These are phyloP conservation scores for Polietes domitor DNA, from an alignment of 2,888 invertebrate species.

Conservation along the genomic window DNA sequence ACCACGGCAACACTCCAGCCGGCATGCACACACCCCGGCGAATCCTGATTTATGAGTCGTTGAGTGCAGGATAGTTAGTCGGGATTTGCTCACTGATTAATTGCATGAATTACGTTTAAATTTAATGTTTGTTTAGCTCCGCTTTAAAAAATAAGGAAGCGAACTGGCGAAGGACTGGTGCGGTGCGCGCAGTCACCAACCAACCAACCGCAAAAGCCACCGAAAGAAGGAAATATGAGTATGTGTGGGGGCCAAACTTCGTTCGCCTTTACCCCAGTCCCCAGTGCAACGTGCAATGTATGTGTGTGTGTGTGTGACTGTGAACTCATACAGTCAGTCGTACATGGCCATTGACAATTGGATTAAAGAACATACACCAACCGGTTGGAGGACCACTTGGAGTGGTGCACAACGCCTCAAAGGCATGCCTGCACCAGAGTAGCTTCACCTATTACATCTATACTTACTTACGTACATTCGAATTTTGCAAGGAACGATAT, in stretches of 20 bases:
- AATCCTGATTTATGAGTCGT: slow-evolving; percentile 66
- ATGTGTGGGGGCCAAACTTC: background rate
- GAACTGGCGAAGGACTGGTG: no score
- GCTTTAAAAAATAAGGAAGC: slow-evolving; percentile 32
- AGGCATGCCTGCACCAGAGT: background rate
- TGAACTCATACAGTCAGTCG: no score
- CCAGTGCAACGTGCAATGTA: background rate
- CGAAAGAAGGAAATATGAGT: slow-evolving; percentile 2
- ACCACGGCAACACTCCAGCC: background rate
- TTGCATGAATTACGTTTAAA: slow-evolving; percentile 65
- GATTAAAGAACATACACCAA: slow-evolving; percentile 35
- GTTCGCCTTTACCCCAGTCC: background rate
- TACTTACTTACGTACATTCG: no score
- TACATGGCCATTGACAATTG: slow-evolving; percentile 39
- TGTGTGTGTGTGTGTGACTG: background rate
- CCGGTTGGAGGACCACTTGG: background rate
- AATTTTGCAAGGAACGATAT: background rate
- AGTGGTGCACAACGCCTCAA: background rate
- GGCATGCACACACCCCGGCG: slow-evolving; percentile 39
- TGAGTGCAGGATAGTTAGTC: slow-evolving; percentile 64
- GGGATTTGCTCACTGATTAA: slow-evolving; percentile 65
- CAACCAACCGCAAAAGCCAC: slow-evolving; percentile 61
- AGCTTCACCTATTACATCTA: no score
- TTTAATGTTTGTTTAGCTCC: slow-evolving; percentile 64
- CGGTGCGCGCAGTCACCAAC: slow-evolving; percentile 60